Percentiles rank a stretch among this genome's conserved stretches.
phyloP scores from a whole-genome alignment of 1,140 invertebrate genomes.

The Heliconius eleuchia region DNA sequence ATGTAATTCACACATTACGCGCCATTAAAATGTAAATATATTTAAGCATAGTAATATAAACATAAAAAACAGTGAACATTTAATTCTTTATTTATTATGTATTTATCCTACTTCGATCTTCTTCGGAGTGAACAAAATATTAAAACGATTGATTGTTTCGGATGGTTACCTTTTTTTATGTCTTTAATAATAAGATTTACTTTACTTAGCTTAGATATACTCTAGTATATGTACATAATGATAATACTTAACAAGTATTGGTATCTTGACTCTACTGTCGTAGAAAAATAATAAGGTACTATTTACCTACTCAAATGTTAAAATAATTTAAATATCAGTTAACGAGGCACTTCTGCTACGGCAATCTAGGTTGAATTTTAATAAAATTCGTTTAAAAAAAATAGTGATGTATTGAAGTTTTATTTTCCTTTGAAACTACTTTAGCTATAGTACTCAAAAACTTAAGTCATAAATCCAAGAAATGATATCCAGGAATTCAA shows the following conservation, averaged over 20 bases:
- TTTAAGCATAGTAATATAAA: background rate
- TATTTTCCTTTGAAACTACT: background rate
- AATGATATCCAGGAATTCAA: background rate
- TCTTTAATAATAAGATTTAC: background rate
- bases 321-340: too few relatives aligned
- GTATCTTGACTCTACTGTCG: too few relatives aligned
- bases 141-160: background rate
- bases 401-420: background rate
- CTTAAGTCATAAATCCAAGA: too few relatives aligned
- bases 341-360: too few relatives aligned
- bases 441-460: too few relatives aligned
- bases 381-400: background rate
- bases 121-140: background rate
- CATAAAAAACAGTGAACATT: background rate
- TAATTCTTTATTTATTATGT: background rate
- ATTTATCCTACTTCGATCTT: background rate
- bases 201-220: too few relatives aligned
- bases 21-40: background rate
- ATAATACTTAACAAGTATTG: too few relatives aligned
- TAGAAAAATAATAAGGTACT: too few relatives aligned
- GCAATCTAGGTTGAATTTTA: background rate
- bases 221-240: background rate
- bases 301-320: too few relatives aligned
- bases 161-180: background rate
- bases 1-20: slow-evolving; percentile 14